Evolutionary conservation across 2,113 vertebrate genomes (phyloP).

Genomic region (Lichenostomus cassidix): DNA sequence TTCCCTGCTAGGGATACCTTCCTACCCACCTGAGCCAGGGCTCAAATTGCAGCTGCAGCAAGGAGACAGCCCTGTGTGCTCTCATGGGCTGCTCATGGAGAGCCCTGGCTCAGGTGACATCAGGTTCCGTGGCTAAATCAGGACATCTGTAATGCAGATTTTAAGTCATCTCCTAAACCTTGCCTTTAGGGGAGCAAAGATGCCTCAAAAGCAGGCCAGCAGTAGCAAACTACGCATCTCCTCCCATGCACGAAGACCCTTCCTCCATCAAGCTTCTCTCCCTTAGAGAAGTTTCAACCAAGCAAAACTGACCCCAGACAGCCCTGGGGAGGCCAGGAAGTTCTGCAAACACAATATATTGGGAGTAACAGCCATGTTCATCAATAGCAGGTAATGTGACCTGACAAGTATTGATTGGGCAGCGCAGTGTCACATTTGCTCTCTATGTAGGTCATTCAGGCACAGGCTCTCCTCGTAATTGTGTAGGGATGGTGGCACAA

Average conservation of each 20-base stretch:
- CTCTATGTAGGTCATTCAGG: conserved; percentile 26
- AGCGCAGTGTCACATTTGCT: neutral
- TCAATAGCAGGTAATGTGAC: conserved; percentile 24
- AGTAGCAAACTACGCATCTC: neutral
- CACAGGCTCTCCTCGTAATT: neutral
- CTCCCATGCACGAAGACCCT: neutral
- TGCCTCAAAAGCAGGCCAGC: neutral
- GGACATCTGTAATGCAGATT: neutral
- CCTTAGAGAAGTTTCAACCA: neutral
- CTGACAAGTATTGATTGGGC: conserved; percentile 14
- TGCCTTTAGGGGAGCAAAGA: neutral
- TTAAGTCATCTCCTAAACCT: neutral
- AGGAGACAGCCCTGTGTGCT: neutral
- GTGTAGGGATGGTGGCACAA: neutral
- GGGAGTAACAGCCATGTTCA: neutral
- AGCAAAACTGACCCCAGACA: neutral
- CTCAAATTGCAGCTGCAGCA: neutral
- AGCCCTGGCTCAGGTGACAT: neutral
- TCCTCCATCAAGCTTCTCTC: neutral
- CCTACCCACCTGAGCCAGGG: neutral
- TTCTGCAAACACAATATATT: neutral
- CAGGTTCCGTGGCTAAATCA: neutral
- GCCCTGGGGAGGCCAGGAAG: neutral
- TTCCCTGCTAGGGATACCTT: neutral
- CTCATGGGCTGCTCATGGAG: neutral